Conservation (phyloP, 2,797 vertebrate genomes). For the Hypotaenidia philippensis region DNA sequence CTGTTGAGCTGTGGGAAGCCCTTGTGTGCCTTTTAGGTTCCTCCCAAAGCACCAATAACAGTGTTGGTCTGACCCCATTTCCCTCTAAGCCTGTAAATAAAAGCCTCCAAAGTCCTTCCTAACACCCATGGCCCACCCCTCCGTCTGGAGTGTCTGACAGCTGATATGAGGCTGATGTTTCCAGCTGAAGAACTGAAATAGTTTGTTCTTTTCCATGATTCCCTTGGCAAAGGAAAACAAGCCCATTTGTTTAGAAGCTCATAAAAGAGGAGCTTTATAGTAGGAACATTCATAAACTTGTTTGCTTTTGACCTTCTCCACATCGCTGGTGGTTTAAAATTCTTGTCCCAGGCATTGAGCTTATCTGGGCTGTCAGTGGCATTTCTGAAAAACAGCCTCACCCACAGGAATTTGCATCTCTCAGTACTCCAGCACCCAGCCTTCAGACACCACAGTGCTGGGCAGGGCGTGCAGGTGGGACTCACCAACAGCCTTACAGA, state of each 20-base stretch:
- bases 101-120: not conserved
- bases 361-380: constrained; percentile 17
- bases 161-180: constrained; percentile 56
- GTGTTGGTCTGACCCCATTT: not conserved
- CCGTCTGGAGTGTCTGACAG: constrained; percentile 27
- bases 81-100: not conserved
- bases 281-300: constrained; percentile 67
- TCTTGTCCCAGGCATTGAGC: constrained; percentile 21
- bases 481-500: not conserved
- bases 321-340: not conserved
- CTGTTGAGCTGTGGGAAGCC: not conserved
- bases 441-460: not conserved
- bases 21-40: not conserved
- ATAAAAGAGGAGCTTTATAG: constrained; percentile 52
- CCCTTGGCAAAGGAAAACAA: constrained; percentile 39
- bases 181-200: constrained; percentile 40
- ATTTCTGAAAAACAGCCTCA: constrained; percentile 31
- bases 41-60: not conserved
- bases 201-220: constrained; percentile 50
- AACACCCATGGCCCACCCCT: not conserved
- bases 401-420: not conserved
- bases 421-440: not conserved
- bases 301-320: constrained; percentile 70
- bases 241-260: constrained; percentile 59
- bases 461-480: not conserved